Conservation (phyloP, 2,888 invertebrate species). For the Macaria notata region DNA sequence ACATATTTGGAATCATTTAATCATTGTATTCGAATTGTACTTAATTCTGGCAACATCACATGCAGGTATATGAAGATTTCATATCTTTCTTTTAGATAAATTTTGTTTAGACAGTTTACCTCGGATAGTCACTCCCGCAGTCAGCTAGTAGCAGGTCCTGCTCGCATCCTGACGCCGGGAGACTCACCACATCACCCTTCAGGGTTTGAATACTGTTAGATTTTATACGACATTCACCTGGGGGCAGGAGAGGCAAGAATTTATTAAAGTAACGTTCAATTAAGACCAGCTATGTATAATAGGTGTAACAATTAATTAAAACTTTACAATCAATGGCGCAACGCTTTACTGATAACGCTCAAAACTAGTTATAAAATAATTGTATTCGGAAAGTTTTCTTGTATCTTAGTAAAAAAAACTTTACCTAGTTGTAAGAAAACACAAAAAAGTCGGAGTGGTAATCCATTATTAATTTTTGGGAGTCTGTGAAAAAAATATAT, state of each 20-base stretch:
- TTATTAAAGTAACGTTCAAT: neutral
- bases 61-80: neutral
- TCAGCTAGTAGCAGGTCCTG: slow-evolving; percentile 46
- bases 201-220: slow-evolving; percentile 43
- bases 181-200: slow-evolving; percentile 36
- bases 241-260: neutral
- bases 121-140: slow-evolving; percentile 43
- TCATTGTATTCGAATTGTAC: too few species aligned
- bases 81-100: neutral
- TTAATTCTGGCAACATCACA: too few species aligned
- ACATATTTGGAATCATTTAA: too few species aligned
- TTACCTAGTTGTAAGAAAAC: too few species aligned
- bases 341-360: neutral
- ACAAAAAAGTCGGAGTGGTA: too few species aligned
- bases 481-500: too few species aligned
- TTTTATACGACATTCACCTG: slow-evolving; percentile 49
- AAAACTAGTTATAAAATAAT: neutral
- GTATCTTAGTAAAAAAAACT: neutral
- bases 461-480: too few species aligned
- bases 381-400: neutral
- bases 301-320: neutral
- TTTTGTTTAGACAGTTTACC: slow-evolving; percentile 25
- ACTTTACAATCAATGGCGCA: neutral
- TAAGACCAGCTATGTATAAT: neutral
- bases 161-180: slow-evolving; percentile 33